Evolutionary conservation across 2,797 vertebrate genomes (phyloP), one percentile per base, ranked within the genome.

Genomic region (Trichosurus vulpecula): DNA sequence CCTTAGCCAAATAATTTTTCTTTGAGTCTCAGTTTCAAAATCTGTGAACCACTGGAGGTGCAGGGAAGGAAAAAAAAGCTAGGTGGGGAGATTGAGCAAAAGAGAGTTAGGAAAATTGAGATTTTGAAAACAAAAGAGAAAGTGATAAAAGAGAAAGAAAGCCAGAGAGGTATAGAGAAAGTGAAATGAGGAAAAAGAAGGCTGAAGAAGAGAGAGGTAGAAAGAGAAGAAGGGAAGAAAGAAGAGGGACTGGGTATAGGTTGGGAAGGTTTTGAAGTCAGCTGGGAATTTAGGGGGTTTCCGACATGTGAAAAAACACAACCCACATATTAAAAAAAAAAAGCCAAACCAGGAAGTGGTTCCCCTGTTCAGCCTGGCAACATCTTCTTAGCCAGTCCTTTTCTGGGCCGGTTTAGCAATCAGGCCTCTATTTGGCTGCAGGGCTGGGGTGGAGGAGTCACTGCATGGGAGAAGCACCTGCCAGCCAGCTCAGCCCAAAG

Each of bases 231-330:
- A 66, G 2, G 1, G 29, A 29, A n/a, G n/a, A n/a, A 52, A 58
- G 54, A 13, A 74, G 92, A 19, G 35, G 29, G 30, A 30, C 16
- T 13, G 22, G 31, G 19, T 47, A 74, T 92, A 54, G 51, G 19
- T 41, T 2, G 47, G 92, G 93, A 89, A 58, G 74, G 87, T 58
- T 31, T 12, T 1, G 1, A 29, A 25, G 94, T 61, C 66, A 56
- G 30, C 47, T 0, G 12, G 90, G 90, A 91, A 54, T 53, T 0
- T 3, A 57, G 91, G 95, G 98, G 97, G 66, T 81, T 81, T 81
- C 66, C 66, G 1, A 81, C n/a, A 41, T 47, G n/a, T 74, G 61
- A n/a, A 41, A 74, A 74, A 74, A 81, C 22, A 41, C 22, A 22
- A 10, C 66, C 66, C 66, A 47, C 19, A 81, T 47, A 47, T 8